A percentile compares a stretch with the other conserved stretches of the same genome.
These are phyloP conservation scores for Euwallacea similis DNA, from an alignment of 1,140 invertebrate genomes.

Conservation along the genomic window DNA sequence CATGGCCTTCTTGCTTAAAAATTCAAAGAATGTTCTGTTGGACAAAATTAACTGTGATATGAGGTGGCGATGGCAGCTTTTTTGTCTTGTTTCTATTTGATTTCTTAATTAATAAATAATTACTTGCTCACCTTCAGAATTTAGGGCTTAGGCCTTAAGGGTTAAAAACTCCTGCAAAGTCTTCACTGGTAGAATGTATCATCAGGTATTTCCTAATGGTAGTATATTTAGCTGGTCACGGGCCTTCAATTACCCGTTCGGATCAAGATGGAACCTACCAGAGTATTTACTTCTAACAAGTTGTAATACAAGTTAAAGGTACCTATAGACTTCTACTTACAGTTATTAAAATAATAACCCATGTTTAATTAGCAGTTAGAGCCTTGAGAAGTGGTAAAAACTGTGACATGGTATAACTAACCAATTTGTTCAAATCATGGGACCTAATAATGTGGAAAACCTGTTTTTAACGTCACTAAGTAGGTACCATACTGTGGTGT, in stretches of 20 bases:
- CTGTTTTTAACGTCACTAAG: constrained; percentile 27
- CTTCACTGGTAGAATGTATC: too few species aligned
- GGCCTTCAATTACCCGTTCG: too few species aligned
- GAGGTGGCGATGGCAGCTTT: neutral
- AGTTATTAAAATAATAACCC: neutral
- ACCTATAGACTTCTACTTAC: neutral
- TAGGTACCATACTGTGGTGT: neutral
- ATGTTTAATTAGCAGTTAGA: constrained; percentile 16
- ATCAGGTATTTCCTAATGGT: too few species aligned
- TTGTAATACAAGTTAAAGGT: too few species aligned
- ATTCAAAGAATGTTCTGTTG: constrained; percentile 11
- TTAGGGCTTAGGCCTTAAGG: neutral
- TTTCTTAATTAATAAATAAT: neutral
- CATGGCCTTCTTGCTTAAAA: constrained; percentile 32
- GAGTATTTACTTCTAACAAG: too few species aligned
- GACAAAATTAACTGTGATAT: neutral
- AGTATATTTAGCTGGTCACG: too few species aligned
- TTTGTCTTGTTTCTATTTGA: neutral
- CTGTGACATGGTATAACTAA: constrained; percentile 7
- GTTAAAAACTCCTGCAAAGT: neutral
- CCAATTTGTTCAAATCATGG: constrained; percentile 26
- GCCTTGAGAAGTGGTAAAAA: constrained; percentile 17
- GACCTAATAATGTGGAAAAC: constrained; percentile 31
- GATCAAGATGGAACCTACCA: too few species aligned
- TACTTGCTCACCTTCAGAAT: neutral